A percentile compares a stretch with the other conserved stretches of the same genome.
phyloP scores from a whole-genome alignment of 2,797 vertebrate species.

The Chaetophractus vellerosus region DNA sequence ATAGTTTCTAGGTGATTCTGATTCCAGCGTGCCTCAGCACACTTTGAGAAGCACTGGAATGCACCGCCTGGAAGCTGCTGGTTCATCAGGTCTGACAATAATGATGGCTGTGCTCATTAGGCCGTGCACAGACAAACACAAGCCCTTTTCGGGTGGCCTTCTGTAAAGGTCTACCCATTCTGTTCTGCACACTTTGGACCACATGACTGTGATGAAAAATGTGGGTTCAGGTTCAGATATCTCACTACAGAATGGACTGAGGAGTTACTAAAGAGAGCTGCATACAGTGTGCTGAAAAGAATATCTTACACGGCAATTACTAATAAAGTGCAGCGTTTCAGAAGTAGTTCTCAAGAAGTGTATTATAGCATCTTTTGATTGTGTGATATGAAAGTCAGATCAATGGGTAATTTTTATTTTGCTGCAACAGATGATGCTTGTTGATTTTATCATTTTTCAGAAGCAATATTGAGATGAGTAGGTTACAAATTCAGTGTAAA shows the following conservation, averaged over 20 bases:
- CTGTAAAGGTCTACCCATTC: background rate
- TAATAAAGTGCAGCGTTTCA: conserved; percentile 6
- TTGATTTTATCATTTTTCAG: conserved; percentile 61
- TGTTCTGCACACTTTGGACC: background rate
- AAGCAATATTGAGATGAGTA: conserved; percentile 52
- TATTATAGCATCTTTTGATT: conserved; percentile 25
- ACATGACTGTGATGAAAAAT: background rate
- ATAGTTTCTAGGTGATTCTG: background rate
- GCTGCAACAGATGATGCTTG: background rate
- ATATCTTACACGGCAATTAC: background rate
- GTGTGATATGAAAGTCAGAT: conserved; percentile 31
- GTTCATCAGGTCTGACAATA: background rate
- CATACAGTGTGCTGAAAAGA: background rate
- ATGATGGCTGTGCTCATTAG: background rate
- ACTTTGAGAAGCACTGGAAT: background rate
- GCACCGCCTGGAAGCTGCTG: background rate
- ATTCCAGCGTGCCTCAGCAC: background rate
- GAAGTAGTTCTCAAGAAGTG: conserved; percentile 44
- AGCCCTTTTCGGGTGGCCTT: background rate
- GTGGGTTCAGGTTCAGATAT: background rate
- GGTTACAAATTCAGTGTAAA: background rate
- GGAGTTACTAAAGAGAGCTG: background rate
- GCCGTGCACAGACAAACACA: background rate
- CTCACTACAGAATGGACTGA: background rate
- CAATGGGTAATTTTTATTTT: conserved; percentile 62